These are phyloP conservation scores for Luperina testacea DNA, from an alignment of 2,888 invertebrate genomes.

Conservation along the genomic window DNA sequence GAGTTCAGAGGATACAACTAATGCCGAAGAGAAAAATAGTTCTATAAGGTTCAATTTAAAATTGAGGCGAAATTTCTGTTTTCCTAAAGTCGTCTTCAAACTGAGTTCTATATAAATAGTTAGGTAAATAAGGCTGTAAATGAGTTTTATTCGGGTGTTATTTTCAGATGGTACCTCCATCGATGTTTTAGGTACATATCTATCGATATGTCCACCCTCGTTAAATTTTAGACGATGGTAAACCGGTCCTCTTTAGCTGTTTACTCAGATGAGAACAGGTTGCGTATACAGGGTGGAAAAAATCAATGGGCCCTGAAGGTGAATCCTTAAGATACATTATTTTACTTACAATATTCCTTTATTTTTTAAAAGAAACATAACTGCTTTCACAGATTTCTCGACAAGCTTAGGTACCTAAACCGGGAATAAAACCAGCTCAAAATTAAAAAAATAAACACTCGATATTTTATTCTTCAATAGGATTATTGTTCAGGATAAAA, in stretches of 20 bases:
- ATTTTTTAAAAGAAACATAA: too few relatives aligned
- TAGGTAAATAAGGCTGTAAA: background rate
- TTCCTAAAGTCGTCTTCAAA: background rate
- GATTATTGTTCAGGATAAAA: too few relatives aligned
- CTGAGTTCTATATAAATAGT: background rate
- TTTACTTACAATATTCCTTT: too few relatives aligned
- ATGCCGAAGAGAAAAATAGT: slow-evolving; percentile 30
- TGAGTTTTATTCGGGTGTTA: background rate
- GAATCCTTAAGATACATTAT: too few relatives aligned
- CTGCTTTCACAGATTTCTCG: too few relatives aligned
- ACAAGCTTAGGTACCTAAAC: too few relatives aligned
- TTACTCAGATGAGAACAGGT: background rate
- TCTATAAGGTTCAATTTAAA: slow-evolving; percentile 15
- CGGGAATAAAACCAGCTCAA: too few relatives aligned
- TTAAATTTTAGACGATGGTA: background rate
- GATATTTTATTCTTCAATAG: too few relatives aligned
- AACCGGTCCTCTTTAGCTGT: background rate
- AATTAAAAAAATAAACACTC: too few relatives aligned
- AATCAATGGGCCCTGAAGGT: too few relatives aligned
- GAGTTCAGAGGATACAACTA: slow-evolving; percentile 25
- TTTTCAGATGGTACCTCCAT: background rate
- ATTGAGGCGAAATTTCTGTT: background rate
- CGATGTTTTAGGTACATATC: background rate
- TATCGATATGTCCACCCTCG: background rate
- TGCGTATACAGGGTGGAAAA: too few relatives aligned